Evolutionary conservation across 1,140 invertebrate species (phyloP).

Genomic region (Pachyrhynchus sulphureomaculatus): DNA sequence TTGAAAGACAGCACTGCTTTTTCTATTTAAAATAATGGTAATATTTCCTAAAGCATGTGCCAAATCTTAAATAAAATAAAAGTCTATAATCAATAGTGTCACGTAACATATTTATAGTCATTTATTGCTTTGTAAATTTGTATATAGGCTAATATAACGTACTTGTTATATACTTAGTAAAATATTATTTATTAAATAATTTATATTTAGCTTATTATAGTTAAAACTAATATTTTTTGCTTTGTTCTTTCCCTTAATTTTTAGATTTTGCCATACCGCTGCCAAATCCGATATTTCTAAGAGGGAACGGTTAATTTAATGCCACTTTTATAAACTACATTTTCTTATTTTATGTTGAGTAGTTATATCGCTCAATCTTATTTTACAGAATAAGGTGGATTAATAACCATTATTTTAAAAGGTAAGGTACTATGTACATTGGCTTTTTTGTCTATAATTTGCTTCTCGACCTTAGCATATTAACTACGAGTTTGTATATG

Average conservation of each 20-base stretch:
- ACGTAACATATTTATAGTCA: conserved; percentile 47
- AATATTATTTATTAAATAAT: conserved; percentile 26
- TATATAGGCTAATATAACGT: conserved; percentile 45
- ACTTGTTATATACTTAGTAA: conserved; percentile 27
- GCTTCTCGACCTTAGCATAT: too few relatives aligned
- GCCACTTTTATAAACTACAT: background rate
- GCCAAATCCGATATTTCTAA: conserved; percentile 20
- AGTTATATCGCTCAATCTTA: too few relatives aligned
- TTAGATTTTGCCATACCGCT: conserved; percentile 22
- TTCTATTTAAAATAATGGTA: too few relatives aligned
- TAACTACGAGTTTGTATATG: too few relatives aligned
- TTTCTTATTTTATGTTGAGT: too few relatives aligned
- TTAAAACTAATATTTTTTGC: conserved; percentile 5
- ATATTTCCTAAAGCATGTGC: conserved; percentile 26
- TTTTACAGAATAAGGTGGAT: too few relatives aligned
- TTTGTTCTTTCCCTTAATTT: background rate
- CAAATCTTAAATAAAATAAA: conserved; percentile 19
- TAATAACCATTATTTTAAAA: too few relatives aligned
- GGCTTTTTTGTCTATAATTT: too few relatives aligned
- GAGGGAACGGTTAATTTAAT: background rate
- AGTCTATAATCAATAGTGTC: conserved; percentile 41
- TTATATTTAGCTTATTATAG: conserved; percentile 13
- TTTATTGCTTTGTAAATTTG: conserved; percentile 48
- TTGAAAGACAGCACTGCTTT: too few relatives aligned
- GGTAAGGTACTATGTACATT: too few relatives aligned